A percentile compares a stretch with the other conserved stretches of the same genome.
Conservation (phyloP, 2,888 invertebrate species). For the Melieria picta region DNA sequence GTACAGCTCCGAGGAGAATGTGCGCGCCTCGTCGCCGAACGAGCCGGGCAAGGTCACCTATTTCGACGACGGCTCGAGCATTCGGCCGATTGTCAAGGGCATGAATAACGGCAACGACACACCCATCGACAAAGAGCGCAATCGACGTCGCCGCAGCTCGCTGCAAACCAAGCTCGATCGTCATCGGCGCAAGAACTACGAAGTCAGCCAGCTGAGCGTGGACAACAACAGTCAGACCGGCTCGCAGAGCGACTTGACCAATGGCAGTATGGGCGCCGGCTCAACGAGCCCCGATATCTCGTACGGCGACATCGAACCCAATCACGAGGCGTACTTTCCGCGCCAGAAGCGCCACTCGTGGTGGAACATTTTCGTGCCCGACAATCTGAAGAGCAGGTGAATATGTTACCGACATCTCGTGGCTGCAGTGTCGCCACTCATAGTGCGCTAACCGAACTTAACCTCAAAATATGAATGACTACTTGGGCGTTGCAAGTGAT, state of each 20-base stretch:
- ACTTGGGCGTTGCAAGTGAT: background rate
- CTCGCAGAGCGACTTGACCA: constrained; percentile 45
- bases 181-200: constrained; percentile 63
- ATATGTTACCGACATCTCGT: background rate
- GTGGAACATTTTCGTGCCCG: constrained; percentile 90
- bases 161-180: constrained; percentile 65
- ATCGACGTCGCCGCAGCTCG: constrained; percentile 64
- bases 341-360: constrained; percentile 81
- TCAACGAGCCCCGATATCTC: constrained; percentile 49
- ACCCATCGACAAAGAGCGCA: constrained; percentile 58
- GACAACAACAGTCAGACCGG: constrained; percentile 45
- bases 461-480: constrained; percentile 12
- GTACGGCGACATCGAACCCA: constrained; percentile 53
- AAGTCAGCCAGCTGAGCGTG: constrained; percentile 52
- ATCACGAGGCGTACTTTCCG: constrained; percentile 59
- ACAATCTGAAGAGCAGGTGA: constrained; percentile 77
- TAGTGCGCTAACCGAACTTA: background rate
- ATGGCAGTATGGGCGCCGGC: constrained; percentile 45
- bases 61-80: constrained; percentile 58
- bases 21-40: constrained; percentile 60
- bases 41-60: constrained; percentile 57
- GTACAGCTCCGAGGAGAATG: constrained; percentile 60
- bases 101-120: constrained; percentile 48
- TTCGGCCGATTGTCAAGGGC: constrained; percentile 53
- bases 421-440: too few species aligned